These are phyloP conservation scores for Psephotus haematonotus DNA, from an alignment of 2,113 vertebrate species.

Conservation along the genomic window DNA sequence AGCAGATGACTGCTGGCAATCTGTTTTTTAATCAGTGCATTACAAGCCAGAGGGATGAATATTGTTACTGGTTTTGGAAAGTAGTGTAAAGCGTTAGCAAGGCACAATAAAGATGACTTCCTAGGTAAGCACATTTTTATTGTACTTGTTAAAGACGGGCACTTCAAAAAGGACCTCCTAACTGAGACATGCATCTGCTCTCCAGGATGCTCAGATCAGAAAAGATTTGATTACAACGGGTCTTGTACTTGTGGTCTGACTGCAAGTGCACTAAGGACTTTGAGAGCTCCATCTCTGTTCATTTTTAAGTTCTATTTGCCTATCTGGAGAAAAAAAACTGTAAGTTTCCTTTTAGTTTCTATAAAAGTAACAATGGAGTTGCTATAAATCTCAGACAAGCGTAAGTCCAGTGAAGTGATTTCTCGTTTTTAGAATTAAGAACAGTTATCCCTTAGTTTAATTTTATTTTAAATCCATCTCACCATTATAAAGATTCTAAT, in stretches of 20 bases:
- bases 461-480: slow-evolving; percentile 51
- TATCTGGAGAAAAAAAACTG: slow-evolving; percentile 44
- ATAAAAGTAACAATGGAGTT: slow-evolving; percentile 11
- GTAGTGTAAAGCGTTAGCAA: slow-evolving; percentile 59
- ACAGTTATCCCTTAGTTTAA: not conserved
- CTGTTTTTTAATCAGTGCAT: slow-evolving; percentile 77
- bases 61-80: slow-evolving; percentile 56
- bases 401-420: not conserved
- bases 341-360: slow-evolving; percentile 58
- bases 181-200: not conserved
- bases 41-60: slow-evolving; percentile 72
- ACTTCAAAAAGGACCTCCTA: not conserved
- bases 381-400: slow-evolving; percentile 5
- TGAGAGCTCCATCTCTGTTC: not conserved
- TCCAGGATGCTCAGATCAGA: not conserved
- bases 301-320: slow-evolving; percentile 46
- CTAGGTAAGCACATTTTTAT: slow-evolving; percentile 47
- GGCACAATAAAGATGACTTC: slow-evolving; percentile 52
- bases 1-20: slow-evolving; percentile 78
- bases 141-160: not conserved
- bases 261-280: not conserved
- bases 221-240: not conserved
- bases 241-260: not conserved
- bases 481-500: not conserved
- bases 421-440: slow-evolving; percentile 31